phyloP scores from a whole-genome alignment of 2,888 invertebrate species.

The Cataglyphis livida region DNA sequence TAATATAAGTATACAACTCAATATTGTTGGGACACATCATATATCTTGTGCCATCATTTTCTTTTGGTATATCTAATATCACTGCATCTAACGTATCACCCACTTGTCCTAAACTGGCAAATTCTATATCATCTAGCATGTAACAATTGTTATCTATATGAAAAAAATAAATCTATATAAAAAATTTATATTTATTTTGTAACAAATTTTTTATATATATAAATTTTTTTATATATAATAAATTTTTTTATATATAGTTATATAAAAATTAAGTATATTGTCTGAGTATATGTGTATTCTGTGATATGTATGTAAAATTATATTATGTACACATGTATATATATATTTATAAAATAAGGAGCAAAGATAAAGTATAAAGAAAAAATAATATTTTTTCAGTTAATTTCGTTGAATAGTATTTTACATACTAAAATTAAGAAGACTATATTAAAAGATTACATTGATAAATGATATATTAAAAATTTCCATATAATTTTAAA shows the following conservation, averaged over 20 bases:
- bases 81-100: conserved; percentile 69
- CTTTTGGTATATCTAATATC: conserved; percentile 54
- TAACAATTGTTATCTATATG: conserved; percentile 71
- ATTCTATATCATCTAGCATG: conserved; percentile 68
- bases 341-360: not conserved
- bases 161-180: not conserved
- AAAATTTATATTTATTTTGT: conserved; percentile 23
- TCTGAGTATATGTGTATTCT: too few relatives aligned
- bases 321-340: too few relatives aligned
- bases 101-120: conserved; percentile 71
- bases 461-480: not conserved
- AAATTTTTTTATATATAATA: too few relatives aligned
- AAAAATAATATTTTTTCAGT: not conserved
- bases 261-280: not conserved
- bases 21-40: conserved; percentile 71
- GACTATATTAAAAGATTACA: not conserved
- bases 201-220: not conserved
- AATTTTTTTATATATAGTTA: not conserved
- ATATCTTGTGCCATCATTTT: conserved; percentile 60
- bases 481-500: not conserved
- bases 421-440: not conserved
- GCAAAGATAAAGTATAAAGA: not conserved
- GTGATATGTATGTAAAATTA: too few relatives aligned
- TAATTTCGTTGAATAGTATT: not conserved
- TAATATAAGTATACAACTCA: conserved; percentile 74